Percentiles rank a stretch among this genome's conserved stretches.
Evolutionary conservation across 2,113 vertebrate species (phyloP).

Genomic region (Xenopus laevis): DNA sequence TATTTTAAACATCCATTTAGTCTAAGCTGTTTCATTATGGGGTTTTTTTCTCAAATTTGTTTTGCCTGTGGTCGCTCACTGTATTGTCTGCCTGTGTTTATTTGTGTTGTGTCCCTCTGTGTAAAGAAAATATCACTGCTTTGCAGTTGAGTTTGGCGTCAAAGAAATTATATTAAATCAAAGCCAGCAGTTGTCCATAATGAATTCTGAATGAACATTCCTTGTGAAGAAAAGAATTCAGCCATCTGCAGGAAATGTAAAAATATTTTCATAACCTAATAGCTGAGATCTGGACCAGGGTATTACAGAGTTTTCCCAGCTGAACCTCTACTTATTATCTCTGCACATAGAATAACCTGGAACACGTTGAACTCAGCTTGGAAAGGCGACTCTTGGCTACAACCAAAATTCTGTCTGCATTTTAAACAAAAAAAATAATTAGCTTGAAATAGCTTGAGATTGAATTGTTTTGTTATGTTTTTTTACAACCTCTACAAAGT

Average conservation of each 20-base stretch:
- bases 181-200: conserved; percentile 74
- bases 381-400: conserved; percentile 20
- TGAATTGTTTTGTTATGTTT: conserved; percentile 14
- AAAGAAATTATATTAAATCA: conserved; percentile 68
- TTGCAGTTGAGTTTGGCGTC: conserved; percentile 65
- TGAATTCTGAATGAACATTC: conserved; percentile 72
- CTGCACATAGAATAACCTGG: conserved; percentile 48
- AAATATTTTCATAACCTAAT: conserved; percentile 74
- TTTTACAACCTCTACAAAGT: not conserved
- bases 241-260: conserved; percentile 73
- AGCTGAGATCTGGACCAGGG: conserved; percentile 58
- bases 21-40: too few relatives aligned
- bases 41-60: conserved; percentile 56
- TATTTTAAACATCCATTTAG: conserved; percentile 58
- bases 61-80: conserved; percentile 48
- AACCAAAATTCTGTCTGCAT: conserved; percentile 24
- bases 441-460: not conserved
- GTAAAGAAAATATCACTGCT: conserved; percentile 62
- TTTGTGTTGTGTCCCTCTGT: conserved; percentile 60
- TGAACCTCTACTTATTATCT: conserved; percentile 64
- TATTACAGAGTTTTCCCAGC: conserved; percentile 67
- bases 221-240: conserved; percentile 66
- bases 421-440: conserved; percentile 11
- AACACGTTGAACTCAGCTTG: conserved; percentile 57
- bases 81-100: conserved; percentile 60